Base-by-base conservation (phyloP, 2,888 invertebrate genomes). In the Drosophila ustulata region DNA sequence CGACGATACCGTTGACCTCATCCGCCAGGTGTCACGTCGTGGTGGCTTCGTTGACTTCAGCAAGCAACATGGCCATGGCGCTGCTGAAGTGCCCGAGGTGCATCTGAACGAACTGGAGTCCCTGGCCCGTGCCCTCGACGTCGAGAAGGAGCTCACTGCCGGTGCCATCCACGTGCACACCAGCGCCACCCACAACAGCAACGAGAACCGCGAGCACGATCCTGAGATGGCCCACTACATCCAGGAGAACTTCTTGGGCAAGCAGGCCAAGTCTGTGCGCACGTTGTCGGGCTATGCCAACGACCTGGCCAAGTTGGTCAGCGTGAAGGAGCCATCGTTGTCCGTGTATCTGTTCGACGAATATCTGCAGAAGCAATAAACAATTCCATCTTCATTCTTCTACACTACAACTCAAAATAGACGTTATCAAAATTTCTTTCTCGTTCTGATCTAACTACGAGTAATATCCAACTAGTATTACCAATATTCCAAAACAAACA, bases 331-430 rank as follows among this genome's bases (percentile, higher is more conserved):
- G 81, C 93, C 94, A 57, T 94, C 96, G 0, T 92, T 97, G 61
- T 93, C 95, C 8, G 90, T 96, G 66, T 96, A 94, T 89, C 90
- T 97, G 79, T 97, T 96, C 90, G 97, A 97, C 92, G 96, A 96
- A 89, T 92, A 92, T 70, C 88, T 92, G 79, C 88, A 90, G 71
- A 92, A 92, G 83, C 90, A 91, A 73, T 92, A 91, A 91, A 69
- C 43, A 51, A 58, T 68, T 66, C 37, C 8, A 41, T 58, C 37
- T 32, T 13, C 13, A 30, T 7, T 9, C 52, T 43, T 37, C 34
- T 28, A 11, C 4, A 26, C 49, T 34, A 57, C 56, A 74, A 71
- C 47, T 43, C 55, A 3, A 8, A 64, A 47, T 71, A 66, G 61
- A 52, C 6, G 50, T 59, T 68, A 71, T 76, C 63, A 30, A 70